Base-by-base conservation (phyloP, 2,888 invertebrate genomes). In the Erebia ligea region DNA sequence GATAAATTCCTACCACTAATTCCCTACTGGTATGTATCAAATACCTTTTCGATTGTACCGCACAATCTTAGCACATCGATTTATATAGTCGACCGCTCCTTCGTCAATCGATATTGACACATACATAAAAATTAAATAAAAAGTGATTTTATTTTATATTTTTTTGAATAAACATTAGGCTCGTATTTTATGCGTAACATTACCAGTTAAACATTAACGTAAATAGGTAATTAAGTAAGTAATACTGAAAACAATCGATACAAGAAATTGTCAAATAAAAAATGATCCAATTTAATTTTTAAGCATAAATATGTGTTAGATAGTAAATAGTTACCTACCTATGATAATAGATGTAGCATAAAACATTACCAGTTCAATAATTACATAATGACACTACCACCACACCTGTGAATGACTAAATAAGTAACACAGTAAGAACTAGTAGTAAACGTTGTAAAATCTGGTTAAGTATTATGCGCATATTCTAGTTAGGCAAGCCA, bases 401-500 rank as follows among this genome's bases (percentile, higher is more conserved):
- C 68, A 58, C 45, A 17, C 57, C 63, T 57, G n/a, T 54, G 65
- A 65, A 69, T 69, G 21, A 65, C 21, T 65, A 65, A 69, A 64
- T 65, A 48, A 69, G 8, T 25, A 42, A 64, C 40, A 64, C 50
- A 15, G 25, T 48, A 17, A 50, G n/a, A n/a, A n/a, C n/a, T 50
- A 40, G 25, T 63, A 34, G 50, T 59, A 52, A 45, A 45, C 54
- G 42, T 56, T 64, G 15, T 68, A 63, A 69, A 62, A 48, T 62
- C 63, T 21, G 25, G 59, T 59, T 66, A 66, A 13, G 34, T 40
- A 54, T 70, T 70, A 70, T 66, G 70, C 48, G 25, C 54, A 54
- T 64, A 64, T 66, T 59, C 61, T 61, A 17, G 66, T 70, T 70
- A 52, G 56, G 59, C 70, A 70, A 70, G 61, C 54, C 57, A 50